phyloP scores from a whole-genome alignment of 2,797 vertebrate genomes.

The Microchirus variegatus region DNA sequence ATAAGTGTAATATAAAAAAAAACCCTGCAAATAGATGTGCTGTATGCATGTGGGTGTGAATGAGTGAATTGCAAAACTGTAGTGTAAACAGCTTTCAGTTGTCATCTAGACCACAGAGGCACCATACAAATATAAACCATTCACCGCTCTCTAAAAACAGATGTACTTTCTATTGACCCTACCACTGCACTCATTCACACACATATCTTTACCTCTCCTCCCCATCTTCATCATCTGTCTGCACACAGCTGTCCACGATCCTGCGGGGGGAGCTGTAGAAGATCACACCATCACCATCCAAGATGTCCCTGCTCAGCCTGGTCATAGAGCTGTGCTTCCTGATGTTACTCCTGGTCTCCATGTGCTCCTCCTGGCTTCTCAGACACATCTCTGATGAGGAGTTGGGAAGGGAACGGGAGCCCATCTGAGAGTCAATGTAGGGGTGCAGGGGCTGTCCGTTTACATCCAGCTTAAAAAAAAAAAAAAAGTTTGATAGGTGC shows the following conservation, averaged over 20 bases:
- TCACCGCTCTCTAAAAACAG: not conserved
- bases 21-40: too few species aligned
- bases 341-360: conserved; percentile 85
- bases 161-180: not conserved
- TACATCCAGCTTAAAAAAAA: conserved; percentile 67
- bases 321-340: conserved; percentile 98
- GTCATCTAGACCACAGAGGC: too few species aligned
- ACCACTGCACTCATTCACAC: not conserved
- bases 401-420: conserved; percentile 87
- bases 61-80: too few species aligned
- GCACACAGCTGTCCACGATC: conserved; percentile 93
- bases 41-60: too few species aligned
- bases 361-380: conserved; percentile 85
- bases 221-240: conserved; percentile 95
- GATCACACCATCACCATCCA: conserved; percentile 82
- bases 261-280: conserved; percentile 85
- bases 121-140: too few species aligned
- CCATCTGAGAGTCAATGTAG: conserved; percentile 72
- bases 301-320: conserved; percentile 86
- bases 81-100: too few species aligned
- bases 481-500: not conserved
- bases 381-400: conserved; percentile 95
- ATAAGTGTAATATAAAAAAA: too few species aligned
- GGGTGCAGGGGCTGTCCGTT: conserved; percentile 86
- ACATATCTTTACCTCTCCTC: conserved; percentile 83